Conservation (phyloP, 2,797 vertebrate genomes). For the Microctenopoma steveboyesi region DNA sequence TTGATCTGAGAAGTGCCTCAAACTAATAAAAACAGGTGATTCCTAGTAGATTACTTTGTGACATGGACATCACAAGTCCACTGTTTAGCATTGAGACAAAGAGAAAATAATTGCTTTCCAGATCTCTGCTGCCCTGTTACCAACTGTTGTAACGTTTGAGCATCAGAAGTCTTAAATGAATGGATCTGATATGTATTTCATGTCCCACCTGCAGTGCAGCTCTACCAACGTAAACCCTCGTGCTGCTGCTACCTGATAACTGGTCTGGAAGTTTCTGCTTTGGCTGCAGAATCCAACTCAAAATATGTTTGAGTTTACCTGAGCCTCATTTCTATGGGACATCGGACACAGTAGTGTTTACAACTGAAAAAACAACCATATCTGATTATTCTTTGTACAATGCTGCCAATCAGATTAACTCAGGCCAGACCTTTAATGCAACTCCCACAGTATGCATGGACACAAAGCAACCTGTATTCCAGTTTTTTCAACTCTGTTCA, state of each 20-base stretch:
- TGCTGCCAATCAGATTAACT: background rate
- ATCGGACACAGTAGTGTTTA: background rate
- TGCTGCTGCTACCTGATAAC: background rate
- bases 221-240: background rate
- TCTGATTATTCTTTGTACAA: background rate
- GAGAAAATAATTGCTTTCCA: too few species aligned
- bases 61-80: background rate
- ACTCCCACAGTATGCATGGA: background rate
- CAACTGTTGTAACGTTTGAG: too few species aligned
- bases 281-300: background rate
- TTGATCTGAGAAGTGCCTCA: background rate
- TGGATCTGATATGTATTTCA: too few species aligned
- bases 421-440: background rate
- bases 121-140: too few species aligned
- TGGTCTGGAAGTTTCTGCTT: background rate
- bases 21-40: too few species aligned
- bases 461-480: slow-evolving; percentile 6
- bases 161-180: too few species aligned
- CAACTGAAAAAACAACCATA: background rate
- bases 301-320: background rate
- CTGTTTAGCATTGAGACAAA: too few species aligned
- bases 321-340: background rate
- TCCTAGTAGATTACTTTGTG: background rate
- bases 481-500: slow-evolving; percentile 13
- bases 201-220: too few species aligned